Percentiles rank a stretch among this genome's conserved stretches.
Evolutionary conservation across 2,113 vertebrate species (phyloP).

Genomic region (Myanophis thanlyinensis): DNA sequence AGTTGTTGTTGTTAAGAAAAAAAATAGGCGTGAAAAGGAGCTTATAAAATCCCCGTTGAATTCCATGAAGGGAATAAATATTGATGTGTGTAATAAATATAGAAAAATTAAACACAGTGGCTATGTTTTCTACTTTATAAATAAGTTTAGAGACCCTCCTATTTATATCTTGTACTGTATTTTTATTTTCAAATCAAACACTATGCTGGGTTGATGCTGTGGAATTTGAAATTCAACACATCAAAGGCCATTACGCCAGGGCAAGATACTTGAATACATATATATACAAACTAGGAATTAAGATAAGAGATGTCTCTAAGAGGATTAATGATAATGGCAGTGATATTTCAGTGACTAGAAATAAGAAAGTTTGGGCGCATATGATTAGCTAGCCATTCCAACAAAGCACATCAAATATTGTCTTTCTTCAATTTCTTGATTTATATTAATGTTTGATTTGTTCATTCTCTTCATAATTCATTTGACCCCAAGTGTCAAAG

Average conservation of each 20-base stretch:
- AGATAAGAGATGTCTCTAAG: neutral
- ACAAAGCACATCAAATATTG: neutral
- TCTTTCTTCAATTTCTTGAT: neutral
- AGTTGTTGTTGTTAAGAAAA: neutral
- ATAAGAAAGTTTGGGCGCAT: neutral
- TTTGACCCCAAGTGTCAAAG: neutral
- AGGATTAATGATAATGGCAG: neutral
- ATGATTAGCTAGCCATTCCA: neutral
- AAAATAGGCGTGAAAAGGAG: neutral
- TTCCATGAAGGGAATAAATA: neutral
- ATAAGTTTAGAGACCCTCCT: neutral
- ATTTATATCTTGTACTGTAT: neutral
- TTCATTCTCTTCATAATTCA: neutral
- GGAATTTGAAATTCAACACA: neutral
- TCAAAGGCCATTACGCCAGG: neutral
- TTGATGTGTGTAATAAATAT: neutral
- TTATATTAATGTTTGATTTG: neutral
- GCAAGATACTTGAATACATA: neutral
- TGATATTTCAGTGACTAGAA: neutral
- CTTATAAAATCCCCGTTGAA: neutral
- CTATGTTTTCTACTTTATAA: neutral
- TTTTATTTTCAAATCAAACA: neutral
- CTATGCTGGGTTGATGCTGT: neutral
- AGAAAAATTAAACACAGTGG: neutral
- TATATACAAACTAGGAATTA: neutral